A percentile compares a stretch with the other conserved stretches of the same genome.
Evolutionary conservation across 1,140 invertebrate genomes (phyloP).

Genomic region (Calliopsis andreniformis): DNA sequence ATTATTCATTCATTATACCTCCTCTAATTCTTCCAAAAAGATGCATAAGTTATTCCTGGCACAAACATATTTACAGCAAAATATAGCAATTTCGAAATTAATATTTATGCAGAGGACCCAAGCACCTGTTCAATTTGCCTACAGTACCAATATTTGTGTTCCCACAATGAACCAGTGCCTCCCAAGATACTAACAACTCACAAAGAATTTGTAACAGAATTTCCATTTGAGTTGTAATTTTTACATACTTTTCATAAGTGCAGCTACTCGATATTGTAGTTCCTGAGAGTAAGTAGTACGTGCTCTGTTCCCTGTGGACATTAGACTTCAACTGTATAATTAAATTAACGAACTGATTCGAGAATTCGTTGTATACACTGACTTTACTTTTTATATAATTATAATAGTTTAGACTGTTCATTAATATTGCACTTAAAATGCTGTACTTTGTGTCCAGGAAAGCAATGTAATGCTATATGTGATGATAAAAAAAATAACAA

Average conservation of each 20-base stretch:
- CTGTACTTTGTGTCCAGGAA: conserved; percentile 46
- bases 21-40: conserved; percentile 37
- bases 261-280: conserved; percentile 81
- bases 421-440: conserved; percentile 6
- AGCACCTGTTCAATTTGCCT: conserved; percentile 56
- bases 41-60: conserved; percentile 35
- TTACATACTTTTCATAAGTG: conserved; percentile 83
- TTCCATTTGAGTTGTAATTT: conserved; percentile 55
- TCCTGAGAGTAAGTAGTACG: conserved; percentile 82
- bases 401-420: conserved; percentile 2
- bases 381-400: conserved; percentile 10
- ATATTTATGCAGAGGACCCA: conserved; percentile 52
- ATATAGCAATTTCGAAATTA: conserved; percentile 28
- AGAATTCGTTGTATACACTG: conserved; percentile 30
- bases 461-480: conserved; percentile 3
- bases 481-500: neutral
- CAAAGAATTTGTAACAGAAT: conserved; percentile 27
- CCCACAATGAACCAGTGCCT: conserved; percentile 52
- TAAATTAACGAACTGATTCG: conserved; percentile 58
- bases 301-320: conserved; percentile 80
- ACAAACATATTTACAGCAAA: conserved; percentile 47
- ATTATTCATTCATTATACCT: conserved; percentile 3
- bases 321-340: conserved; percentile 69
- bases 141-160: conserved; percentile 33
- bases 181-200: conserved; percentile 56